These are phyloP conservation scores for Leistus spinibarbis DNA, from an alignment of 2,888 invertebrate genomes.

Conservation along the genomic window DNA sequence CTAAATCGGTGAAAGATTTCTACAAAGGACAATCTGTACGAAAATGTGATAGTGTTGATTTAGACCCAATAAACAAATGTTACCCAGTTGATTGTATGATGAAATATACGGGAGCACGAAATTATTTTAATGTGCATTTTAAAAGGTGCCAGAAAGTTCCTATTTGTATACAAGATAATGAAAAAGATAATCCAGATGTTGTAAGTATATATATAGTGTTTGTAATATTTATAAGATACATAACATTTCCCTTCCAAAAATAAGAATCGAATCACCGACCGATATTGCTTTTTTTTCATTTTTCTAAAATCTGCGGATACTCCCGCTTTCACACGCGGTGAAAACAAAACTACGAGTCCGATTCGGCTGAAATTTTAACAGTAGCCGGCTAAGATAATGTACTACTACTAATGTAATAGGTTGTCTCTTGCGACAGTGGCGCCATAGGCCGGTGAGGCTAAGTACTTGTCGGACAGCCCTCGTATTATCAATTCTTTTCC, in stretches of 20 bases:
- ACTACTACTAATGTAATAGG: too few relatives aligned
- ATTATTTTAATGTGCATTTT: slow-evolving; percentile 57
- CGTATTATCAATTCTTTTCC: neutral
- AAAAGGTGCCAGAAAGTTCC: slow-evolving; percentile 54
- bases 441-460: too few relatives aligned
- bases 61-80: slow-evolving; percentile 59
- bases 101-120: slow-evolving; percentile 62
- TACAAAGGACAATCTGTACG: neutral
- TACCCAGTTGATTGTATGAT: slow-evolving; percentile 61
- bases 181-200: slow-evolving; percentile 50
- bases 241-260: too few relatives aligned
- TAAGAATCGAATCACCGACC: too few relatives aligned
- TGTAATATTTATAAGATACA: neutral
- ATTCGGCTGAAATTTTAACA: too few relatives aligned
- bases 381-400: too few relatives aligned
- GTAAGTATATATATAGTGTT: slow-evolving; percentile 45
- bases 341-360: too few relatives aligned
- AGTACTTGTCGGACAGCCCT: neutral
- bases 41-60: slow-evolving; percentile 54
- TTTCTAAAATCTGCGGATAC: too few relatives aligned
- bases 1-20: neutral
- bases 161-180: slow-evolving; percentile 50
- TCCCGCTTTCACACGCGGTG: too few relatives aligned
- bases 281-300: too few relatives aligned
- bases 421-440: too few relatives aligned